Conservation (phyloP, 1,140 invertebrate genomes). For the Drosophila sp. region DNA sequence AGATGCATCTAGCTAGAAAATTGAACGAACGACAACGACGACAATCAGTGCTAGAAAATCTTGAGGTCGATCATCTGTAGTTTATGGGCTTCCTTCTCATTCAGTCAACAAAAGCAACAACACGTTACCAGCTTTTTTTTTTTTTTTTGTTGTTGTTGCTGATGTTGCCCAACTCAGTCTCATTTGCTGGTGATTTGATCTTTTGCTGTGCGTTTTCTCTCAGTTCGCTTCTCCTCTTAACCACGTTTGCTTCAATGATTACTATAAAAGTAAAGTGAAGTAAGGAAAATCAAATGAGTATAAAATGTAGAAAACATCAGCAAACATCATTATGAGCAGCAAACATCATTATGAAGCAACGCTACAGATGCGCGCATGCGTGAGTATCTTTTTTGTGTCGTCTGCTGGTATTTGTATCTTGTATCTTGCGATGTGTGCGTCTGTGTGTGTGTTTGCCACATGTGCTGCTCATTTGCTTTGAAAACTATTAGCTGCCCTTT, state of each 20-base stretch:
- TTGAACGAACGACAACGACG: slow-evolving; percentile 41
- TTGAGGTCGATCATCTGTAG: slow-evolving; percentile 83
- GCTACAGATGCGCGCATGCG: slow-evolving; percentile 33
- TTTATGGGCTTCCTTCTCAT: slow-evolving; percentile 71
- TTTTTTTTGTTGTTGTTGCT: slow-evolving; percentile 31
- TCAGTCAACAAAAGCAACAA: slow-evolving; percentile 19
- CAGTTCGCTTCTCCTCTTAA: background rate
- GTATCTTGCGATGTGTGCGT: slow-evolving; percentile 6
- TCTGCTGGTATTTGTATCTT: slow-evolving; percentile 7
- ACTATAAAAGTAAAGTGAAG: slow-evolving; percentile 61
- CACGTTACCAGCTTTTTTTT: slow-evolving; percentile 19
- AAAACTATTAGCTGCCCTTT: slow-evolving; percentile 76
- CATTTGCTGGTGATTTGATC: slow-evolving; percentile 80
- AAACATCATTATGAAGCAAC: slow-evolving; percentile 65
- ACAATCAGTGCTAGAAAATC: slow-evolving; percentile 74
- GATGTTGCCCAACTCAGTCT: slow-evolving; percentile 54
- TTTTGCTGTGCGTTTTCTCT: slow-evolving; percentile 46
- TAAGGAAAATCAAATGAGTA: slow-evolving; percentile 1
- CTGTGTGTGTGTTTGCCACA: slow-evolving; percentile 61
- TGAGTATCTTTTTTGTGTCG: slow-evolving; percentile 12
- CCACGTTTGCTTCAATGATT: slow-evolving; percentile 72
- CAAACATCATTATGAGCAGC: slow-evolving; percentile 64
- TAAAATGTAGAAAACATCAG: slow-evolving; percentile 24
- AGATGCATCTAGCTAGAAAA: slow-evolving; percentile 49
- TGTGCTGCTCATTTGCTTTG: slow-evolving; percentile 79